phyloP scores from a whole-genome alignment of 2,113 vertebrate species.

The Craseonycteris thonglongyai region DNA sequence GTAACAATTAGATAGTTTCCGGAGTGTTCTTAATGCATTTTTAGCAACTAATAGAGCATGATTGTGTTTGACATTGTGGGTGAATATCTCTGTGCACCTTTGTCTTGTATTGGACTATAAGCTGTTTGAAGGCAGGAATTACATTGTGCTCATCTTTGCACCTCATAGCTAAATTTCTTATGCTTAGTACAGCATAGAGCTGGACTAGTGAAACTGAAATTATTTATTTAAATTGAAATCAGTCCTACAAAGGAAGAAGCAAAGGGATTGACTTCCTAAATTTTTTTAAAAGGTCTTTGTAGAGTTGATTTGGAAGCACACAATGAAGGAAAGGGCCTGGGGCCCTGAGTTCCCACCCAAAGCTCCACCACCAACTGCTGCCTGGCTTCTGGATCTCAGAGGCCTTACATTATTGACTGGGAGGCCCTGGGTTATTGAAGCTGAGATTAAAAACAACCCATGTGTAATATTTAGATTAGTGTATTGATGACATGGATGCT shows the following conservation, averaged over 20 bases:
- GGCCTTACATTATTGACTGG: neutral
- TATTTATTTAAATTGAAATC: neutral
- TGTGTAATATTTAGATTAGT: neutral
- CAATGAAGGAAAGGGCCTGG: neutral
- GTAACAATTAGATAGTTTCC: no score
- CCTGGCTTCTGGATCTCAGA: neutral
- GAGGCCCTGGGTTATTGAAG: neutral
- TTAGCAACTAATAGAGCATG: neutral
- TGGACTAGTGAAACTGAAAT: neutral
- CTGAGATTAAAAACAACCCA: neutral
- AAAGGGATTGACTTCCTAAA: neutral
- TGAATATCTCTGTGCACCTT: neutral
- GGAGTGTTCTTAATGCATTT: neutral
- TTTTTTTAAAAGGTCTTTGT: neutral
- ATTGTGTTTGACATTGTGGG: neutral
- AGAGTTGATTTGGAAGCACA: neutral
- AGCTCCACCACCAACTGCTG: neutral
- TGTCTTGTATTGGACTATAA: neutral
- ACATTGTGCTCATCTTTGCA: neutral
- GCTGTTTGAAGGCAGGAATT: neutral
- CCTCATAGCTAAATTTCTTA: neutral
- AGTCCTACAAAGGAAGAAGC: neutral
- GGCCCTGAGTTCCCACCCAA: neutral
- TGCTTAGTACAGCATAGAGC: neutral
- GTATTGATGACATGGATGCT: neutral